Conservation (phyloP, 2,797 vertebrate genomes). For the Pseudopleuronectes americanus region DNA sequence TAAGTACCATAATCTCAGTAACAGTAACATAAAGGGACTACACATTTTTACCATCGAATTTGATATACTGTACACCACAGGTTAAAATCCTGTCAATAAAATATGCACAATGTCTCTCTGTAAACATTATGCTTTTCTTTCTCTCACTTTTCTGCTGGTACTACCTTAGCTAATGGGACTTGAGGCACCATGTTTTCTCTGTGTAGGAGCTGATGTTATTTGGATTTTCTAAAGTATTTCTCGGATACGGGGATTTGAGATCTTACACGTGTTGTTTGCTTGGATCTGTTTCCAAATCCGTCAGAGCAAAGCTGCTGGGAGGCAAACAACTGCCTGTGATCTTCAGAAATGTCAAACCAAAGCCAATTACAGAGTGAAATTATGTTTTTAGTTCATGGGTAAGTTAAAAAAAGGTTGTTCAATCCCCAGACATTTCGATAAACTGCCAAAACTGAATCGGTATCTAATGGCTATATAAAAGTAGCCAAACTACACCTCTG, state of each 20-base stretch:
- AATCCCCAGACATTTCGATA: conserved; percentile 19
- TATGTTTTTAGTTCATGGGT: conserved; percentile 26
- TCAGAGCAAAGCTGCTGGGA: conserved; percentile 8
- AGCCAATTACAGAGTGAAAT: conserved; percentile 8
- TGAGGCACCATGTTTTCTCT: conserved; percentile 10
- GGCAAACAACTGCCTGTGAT: conserved; percentile 20
- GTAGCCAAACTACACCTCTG: conserved; percentile 59
- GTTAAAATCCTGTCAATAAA: conserved; percentile 82
- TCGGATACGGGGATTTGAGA: conserved; percentile 11
- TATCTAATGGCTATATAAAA: conserved; percentile 41
- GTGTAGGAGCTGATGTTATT: not conserved
- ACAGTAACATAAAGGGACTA: conserved; percentile 52
- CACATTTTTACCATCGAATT: conserved; percentile 45
- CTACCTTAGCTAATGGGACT: conserved; percentile 8
- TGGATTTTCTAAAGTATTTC: conserved; percentile 19
- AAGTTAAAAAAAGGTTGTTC: not conserved
- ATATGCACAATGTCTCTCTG: conserved; percentile 47
- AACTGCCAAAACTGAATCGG: conserved; percentile 45
- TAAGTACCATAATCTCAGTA: conserved; percentile 38
- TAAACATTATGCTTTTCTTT: conserved; percentile 45
- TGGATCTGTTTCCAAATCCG: conserved; percentile 23
- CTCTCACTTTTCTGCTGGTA: conserved; percentile 9
- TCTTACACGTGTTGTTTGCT: conserved; percentile 1
- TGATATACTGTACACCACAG: conserved; percentile 79
- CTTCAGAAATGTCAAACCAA: conserved; percentile 16